Evolutionary conservation across 2,113 vertebrate species (phyloP), one percentile per base, ranked within the genome.

Genomic region (Procapra przewalskii): DNA sequence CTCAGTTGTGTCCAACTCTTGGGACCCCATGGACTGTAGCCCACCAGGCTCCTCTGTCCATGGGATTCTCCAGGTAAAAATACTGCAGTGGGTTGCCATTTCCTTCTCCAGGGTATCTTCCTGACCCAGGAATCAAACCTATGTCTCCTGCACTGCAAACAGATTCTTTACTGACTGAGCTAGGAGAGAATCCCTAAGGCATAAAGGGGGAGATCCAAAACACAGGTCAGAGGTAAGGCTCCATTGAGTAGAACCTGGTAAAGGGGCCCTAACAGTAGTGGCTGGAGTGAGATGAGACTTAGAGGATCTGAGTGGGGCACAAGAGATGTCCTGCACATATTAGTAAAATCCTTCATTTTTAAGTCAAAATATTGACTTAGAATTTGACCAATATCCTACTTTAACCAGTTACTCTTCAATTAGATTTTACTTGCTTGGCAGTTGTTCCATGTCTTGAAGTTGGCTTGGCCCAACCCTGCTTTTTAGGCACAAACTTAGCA

Each of bases 211-310:
- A 83, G 10, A 31, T 75, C 31, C 64, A 59, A 62, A 91, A 31
- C 43, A 75, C 54, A 91, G 9, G 13, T 77, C 23, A 31, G 13
- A 81, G 15, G 7, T 54, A 64, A 36, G 27, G 3, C 0, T 3
- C 3, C 23, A 0, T 8, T 14, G 10, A 8, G 9, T 6, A n/a
- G 21, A n/a, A 27, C n/a, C 86, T 82, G 54, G 3, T n/a, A 36
- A 33, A 48, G 8, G 31, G 25, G 12, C 52, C 54, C 3, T 16
- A 27, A 48, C 40, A 19, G 8, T 4, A 12, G 3, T 16, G 27
- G 33, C 77, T 25, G 33, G n/a, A 45, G 54, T 67, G 40, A 27
- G 15, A 3, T 33, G 23, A 3, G 7, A 27, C 91, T 54, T 27
- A 82, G 71, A 45, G 21, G 17, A 40, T 3, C 3, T 31, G 16